Conservation (phyloP, 2,888 invertebrate genomes). For the Drosophila mulleri region DNA sequence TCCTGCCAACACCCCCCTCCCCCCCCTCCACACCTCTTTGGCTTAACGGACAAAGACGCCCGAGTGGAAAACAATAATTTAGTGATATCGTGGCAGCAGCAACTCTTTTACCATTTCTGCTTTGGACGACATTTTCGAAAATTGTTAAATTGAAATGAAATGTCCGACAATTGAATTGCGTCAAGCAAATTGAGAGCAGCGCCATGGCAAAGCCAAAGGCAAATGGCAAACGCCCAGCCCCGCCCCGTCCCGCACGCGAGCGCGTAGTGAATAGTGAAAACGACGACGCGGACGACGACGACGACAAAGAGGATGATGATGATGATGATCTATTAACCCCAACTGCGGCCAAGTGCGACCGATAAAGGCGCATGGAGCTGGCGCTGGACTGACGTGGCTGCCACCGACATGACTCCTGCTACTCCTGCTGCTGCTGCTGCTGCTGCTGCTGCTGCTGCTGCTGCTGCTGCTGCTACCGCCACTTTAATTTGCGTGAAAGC, state of each 20-base stretch:
- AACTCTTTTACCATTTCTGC: constrained; percentile 14
- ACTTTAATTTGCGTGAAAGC: constrained; percentile 74
- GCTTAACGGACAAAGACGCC: too few relatives aligned
- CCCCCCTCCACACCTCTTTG: too few relatives aligned
- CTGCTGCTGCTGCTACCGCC: constrained; percentile 40
- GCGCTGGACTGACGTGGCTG: constrained; percentile 4
- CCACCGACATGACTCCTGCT: background rate
- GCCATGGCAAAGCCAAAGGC: constrained; percentile 7
- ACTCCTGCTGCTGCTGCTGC: constrained; percentile 10
- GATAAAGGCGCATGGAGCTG: constrained; percentile 21
- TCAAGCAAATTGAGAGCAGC: constrained; percentile 58
- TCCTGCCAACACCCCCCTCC: constrained; percentile 7
- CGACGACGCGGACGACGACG: background rate
- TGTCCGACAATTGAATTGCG: constrained; percentile 75
- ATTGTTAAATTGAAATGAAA: constrained; percentile 77
- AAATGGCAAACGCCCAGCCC: constrained; percentile 1
- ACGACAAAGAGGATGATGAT: constrained; percentile 4
- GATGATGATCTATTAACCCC: constrained; percentile 66
- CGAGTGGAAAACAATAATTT: constrained; percentile 46
- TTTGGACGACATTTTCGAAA: constrained; percentile 54
- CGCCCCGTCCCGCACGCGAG: too few relatives aligned
- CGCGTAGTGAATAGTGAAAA: too few relatives aligned
- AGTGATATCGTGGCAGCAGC: constrained; percentile 22
- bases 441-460: background rate
- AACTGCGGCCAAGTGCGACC: constrained; percentile 42